These are phyloP conservation scores for Pemphigus obesinymphae DNA, from an alignment of 1,140 invertebrate species.

Conservation along the genomic window DNA sequence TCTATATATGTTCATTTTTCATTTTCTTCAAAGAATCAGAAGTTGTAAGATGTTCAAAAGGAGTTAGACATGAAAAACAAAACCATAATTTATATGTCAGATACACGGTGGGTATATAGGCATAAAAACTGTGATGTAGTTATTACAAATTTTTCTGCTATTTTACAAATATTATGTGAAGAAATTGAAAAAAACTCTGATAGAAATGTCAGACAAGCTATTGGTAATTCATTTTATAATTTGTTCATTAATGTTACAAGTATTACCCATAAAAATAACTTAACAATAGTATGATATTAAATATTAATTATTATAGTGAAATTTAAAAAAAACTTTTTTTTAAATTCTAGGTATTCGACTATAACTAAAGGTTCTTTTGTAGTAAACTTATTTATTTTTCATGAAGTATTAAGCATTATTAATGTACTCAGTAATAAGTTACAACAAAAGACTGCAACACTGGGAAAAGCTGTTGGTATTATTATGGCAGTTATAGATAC, in stretches of 20 bases:
- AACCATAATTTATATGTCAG: not conserved
- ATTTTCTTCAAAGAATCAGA: not conserved
- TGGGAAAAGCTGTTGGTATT: not conserved
- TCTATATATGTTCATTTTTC: not conserved
- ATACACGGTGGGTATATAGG: not conserved
- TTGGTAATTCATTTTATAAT: too few species aligned
- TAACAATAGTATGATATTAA: too few species aligned
- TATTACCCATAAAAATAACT: too few species aligned
- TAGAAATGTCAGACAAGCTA: not conserved
- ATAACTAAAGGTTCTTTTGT: not conserved
- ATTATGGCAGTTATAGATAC: not conserved
- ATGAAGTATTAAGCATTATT: too few species aligned
- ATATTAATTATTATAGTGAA: too few species aligned
- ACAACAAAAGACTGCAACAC: not conserved
- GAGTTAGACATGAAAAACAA: not conserved
- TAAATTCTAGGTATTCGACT: not conserved
- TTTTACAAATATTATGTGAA: too few species aligned
- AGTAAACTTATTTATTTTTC: not conserved
- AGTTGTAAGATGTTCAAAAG: not conserved
- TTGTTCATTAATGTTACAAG: too few species aligned
- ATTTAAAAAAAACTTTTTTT: too few species aligned
- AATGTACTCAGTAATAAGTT: too few species aligned
- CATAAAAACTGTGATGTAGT: not conserved
- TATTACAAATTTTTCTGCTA: too few species aligned
- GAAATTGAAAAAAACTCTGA: not conserved